Evolutionary conservation across 2,888 invertebrate genomes (phyloP).

Genomic region (Anorthoa munda): DNA sequence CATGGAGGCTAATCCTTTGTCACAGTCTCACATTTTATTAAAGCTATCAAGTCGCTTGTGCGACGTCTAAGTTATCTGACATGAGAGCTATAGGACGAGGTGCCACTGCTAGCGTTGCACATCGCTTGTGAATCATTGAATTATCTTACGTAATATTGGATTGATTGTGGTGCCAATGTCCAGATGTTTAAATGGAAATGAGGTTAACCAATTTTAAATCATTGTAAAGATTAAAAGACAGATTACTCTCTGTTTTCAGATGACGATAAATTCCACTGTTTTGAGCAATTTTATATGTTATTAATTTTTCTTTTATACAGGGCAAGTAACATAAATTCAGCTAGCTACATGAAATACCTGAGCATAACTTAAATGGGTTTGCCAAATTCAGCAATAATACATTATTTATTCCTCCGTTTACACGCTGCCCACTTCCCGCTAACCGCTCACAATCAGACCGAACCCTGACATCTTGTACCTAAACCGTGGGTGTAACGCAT

Average conservation of each 20-base stretch:
- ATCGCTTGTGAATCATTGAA: not conserved
- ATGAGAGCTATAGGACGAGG: not conserved
- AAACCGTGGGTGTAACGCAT: constrained; percentile 78
- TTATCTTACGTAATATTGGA: not conserved
- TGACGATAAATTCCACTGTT: not conserved
- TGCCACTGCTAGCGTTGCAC: not conserved
- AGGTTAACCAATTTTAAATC: not conserved
- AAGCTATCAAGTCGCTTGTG: not conserved
- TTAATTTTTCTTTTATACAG: not conserved
- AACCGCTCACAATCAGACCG: constrained; percentile 29
- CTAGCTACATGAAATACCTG: no score
- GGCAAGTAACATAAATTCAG: no score
- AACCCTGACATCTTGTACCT: constrained; percentile 38
- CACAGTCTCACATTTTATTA: constrained; percentile 11
- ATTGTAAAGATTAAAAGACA: not conserved
- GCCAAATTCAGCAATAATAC: no score
- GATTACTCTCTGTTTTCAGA: not conserved
- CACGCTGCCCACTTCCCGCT: constrained; percentile 32
- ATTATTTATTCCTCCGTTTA: no score
- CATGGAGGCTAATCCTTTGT: not conserved
- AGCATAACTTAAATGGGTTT: no score
- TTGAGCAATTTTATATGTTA: not conserved
- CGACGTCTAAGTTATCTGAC: not conserved
- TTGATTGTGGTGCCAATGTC: not conserved
- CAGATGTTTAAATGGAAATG: no score